phyloP scores from a whole-genome alignment of 92 coral and sea anemone genomes.

The Paramuricea clavata region DNA sequence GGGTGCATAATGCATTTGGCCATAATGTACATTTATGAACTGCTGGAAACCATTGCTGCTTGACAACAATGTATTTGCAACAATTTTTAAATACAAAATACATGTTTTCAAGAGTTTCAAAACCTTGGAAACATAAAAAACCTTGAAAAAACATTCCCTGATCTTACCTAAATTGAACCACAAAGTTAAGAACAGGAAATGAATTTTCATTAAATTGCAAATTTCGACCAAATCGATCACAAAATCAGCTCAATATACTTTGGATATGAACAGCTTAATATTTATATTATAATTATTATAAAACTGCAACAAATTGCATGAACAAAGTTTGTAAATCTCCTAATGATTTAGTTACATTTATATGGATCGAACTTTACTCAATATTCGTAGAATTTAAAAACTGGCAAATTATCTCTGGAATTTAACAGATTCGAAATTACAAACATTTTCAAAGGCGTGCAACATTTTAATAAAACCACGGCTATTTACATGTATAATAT shows the following conservation, averaged over 20 bases:
- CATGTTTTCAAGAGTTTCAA: neutral
- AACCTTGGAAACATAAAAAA: neutral
- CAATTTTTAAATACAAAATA: neutral
- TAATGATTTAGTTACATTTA: too few relatives aligned
- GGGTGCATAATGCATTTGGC: too few relatives aligned
- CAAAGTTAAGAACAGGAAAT: slow-evolving; percentile 14
- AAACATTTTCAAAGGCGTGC: neutral
- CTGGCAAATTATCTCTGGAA: neutral
- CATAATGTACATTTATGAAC: too few relatives aligned
- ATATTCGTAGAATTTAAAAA: too few relatives aligned
- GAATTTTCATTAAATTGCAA: neutral
- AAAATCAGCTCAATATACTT: neutral
- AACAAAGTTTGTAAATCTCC: too few relatives aligned
- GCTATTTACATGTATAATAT: too few relatives aligned
- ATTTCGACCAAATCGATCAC: neutral
- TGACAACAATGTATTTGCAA: too few relatives aligned
- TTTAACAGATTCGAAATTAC: neutral
- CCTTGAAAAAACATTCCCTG: neutral
- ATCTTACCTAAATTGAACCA: neutral
- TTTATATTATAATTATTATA: too few relatives aligned
- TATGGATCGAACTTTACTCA: too few relatives aligned
- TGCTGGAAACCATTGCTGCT: too few relatives aligned
- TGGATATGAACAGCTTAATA: neutral
- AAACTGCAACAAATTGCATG: neutral
- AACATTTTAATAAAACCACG: too few relatives aligned